Base-by-base conservation (phyloP, 2,113 vertebrate genomes). In the Kryptolebias marmoratus region DNA sequence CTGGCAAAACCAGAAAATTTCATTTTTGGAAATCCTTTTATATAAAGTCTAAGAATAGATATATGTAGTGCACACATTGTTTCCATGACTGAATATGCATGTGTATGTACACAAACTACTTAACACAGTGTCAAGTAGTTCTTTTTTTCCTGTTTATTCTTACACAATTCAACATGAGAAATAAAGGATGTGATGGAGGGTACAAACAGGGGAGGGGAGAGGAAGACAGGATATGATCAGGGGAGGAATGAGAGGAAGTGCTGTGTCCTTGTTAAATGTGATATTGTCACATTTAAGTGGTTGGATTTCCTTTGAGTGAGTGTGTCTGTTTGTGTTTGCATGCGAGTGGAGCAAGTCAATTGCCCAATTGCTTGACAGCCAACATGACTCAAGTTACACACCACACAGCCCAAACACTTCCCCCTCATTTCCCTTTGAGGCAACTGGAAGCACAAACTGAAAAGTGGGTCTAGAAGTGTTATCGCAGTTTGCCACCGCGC, bases 251-350 rank as follows among this genome's bases (percentile, higher is more conserved):
- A 68, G 79, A 91, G 90, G 90, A 91, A 90, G 85, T 16, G 56
- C 64, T 74, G 73, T 70, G 85, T 90, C 81, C 77, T 89, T 87
- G 88, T 86, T 89, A 91, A 42, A 90, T 87, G 72, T 85, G 80
- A 89, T 85, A 89, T 55, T 31, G 82, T 89, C 85, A 77, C 85
- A 77, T 90, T 87, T 79, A 85, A 90, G 83, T 82, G 87, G 90
- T 83, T 88, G 82, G 63, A 86, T 87, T 89, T 87, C 87, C 84
- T 88, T 71, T 59, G 36, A 85, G 64, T 74, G 48, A 36, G 74
- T 47, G 62, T 55, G 68, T 55, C 62, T 69, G 74, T 79, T 60
- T 72, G 75, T 77, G 66, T 82, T 16, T 80, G 69, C 64, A 64
- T 49, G 47, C 48, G 49, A 73, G 47, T 74, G 55, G 53, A 68